A percentile compares a stretch with the other conserved stretches of the same genome.
These are phyloP conservation scores for Rhyacophila evoluta DNA, from an alignment of 2,888 invertebrate genomes.

Conservation along the genomic window DNA sequence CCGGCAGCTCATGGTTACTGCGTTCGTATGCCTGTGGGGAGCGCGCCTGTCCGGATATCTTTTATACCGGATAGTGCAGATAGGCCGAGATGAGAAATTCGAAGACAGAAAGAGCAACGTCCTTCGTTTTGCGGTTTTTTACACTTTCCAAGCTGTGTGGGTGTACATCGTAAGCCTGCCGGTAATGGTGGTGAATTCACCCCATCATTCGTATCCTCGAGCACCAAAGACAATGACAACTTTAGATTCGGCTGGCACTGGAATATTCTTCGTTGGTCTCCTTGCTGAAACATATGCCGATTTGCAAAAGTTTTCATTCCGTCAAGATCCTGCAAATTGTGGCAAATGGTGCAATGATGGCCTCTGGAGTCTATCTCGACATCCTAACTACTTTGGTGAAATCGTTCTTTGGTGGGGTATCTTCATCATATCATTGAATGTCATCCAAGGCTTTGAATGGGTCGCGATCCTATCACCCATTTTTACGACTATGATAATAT, in stretches of 20 bases:
- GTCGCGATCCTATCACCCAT: slow-evolving; percentile 87
- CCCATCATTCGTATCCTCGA: slow-evolving; percentile 79
- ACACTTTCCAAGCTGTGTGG: slow-evolving; percentile 94
- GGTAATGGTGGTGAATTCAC: slow-evolving; percentile 91
- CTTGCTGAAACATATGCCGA: slow-evolving; percentile 92
- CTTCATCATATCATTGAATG: slow-evolving; percentile 88
- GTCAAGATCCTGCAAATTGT: slow-evolving; percentile 88
- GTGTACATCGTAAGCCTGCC: slow-evolving; percentile 92
- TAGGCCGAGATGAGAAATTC: slow-evolving; percentile 91
- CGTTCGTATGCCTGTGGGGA: slow-evolving; percentile 91
- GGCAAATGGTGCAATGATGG: slow-evolving; percentile 95
- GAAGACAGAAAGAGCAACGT: slow-evolving; percentile 90
- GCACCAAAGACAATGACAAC: slow-evolving; percentile 89
- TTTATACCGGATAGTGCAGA: slow-evolving; percentile 89
- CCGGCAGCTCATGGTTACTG: slow-evolving; percentile 91
- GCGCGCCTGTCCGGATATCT: slow-evolving; percentile 87
- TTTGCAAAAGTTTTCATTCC: slow-evolving; percentile 91
- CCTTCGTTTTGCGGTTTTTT: slow-evolving; percentile 91
- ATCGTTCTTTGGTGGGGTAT: slow-evolving; percentile 95
- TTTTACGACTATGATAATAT: slow-evolving; percentile 87
- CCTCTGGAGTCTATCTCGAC: slow-evolving; percentile 88
- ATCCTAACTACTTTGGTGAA: slow-evolving; percentile 96
- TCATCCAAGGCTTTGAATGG: slow-evolving; percentile 88
- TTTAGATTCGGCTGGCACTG: slow-evolving; percentile 86
- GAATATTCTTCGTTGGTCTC: slow-evolving; percentile 86